Percentiles rank a stretch among this genome's conserved stretches.
These are phyloP conservation scores for Gadopsis bispinosus DNA, from an alignment of 2,797 vertebrate species.

Conservation along the genomic window DNA sequence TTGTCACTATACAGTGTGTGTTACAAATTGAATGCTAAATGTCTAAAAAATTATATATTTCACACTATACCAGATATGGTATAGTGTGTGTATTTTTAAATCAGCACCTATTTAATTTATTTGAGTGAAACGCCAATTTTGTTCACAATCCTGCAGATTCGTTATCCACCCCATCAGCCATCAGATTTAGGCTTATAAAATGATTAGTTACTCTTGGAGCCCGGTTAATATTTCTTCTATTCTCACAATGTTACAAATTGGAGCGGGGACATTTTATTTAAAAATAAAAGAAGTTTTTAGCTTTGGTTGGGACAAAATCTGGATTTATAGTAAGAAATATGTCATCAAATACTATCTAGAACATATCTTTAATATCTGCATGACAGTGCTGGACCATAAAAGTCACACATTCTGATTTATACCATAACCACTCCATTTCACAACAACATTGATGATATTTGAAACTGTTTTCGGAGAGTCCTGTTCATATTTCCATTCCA, in stretches of 20 bases:
- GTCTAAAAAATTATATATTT: background rate
- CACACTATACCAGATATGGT: background rate
- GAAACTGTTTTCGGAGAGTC: conserved; percentile 34
- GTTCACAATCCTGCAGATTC: background rate
- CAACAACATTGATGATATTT: conserved; percentile 18
- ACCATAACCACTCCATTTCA: background rate
- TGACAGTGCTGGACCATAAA: conserved; percentile 18
- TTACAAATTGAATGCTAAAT: background rate
- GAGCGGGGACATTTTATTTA: background rate
- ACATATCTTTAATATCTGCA: background rate
- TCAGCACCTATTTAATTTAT: background rate
- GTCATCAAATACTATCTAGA: background rate
- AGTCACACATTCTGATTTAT: conserved; percentile 36
- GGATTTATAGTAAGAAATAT: conserved; percentile 18
- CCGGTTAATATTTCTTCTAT: background rate
- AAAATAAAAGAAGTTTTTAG: background rate
- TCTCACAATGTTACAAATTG: background rate
- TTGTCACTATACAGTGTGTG: no score
- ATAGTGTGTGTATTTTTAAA: no score
- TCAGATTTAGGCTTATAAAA: background rate
- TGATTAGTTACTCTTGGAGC: background rate
- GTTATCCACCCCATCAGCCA: background rate
- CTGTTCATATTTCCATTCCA: conserved; percentile 22
- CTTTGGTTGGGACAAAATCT: background rate
- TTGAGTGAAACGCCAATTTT: background rate